Base-by-base conservation (phyloP, 1,140 invertebrate species). In the Tigriopus japonicus region DNA sequence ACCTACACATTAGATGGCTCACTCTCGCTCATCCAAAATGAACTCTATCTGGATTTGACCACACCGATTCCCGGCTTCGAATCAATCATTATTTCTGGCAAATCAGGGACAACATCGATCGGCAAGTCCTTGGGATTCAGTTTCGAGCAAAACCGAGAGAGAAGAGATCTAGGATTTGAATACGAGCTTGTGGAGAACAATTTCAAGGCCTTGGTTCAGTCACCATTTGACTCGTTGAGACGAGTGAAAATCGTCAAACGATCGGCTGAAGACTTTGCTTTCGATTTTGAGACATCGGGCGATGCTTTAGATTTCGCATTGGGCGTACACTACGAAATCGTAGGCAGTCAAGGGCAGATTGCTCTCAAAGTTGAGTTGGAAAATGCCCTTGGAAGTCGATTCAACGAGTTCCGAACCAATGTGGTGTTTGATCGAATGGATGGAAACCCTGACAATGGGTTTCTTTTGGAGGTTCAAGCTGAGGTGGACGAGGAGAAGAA, bases 201-300 rank as follows among this genome's bases (percentile, higher is more conserved):
- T 28, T 23, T 54, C 21, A 54, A 54, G 13, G 14, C 35, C n/a
- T 54, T 15, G 6, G 28, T 58, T 40, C 14, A 42, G 15, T 21
- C 56, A 6, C 56, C 56, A 2, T 58, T 58, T n/a, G 56, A 58
- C n/a, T 17, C 14, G 3, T 42, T 58, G 14, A 42, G 42, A 35
- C 14, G 28, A 19, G 28, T 58, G 56, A 40, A 58, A 42, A 42
- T 42, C 28, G 56, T 35, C 28, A 35, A 35, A 9, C 28, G 28
- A 35, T 35, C 28, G 9, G 28, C 28, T 9, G 3, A 35, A 35
- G 28, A 35, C 28, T 35, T 35, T 35, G 9, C 9, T 5, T 35
- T 35, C 9, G 28, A 35, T 9, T 35, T 35, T 35, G 28, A 35
- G 28, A 35, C 28, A 35, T 35, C 28, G 9, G 28, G 28, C 3